Evolutionary conservation across 2,888 invertebrate genomes (phyloP), one percentile per base, ranked within the genome.

Genomic region (Macropis europaea): DNA sequence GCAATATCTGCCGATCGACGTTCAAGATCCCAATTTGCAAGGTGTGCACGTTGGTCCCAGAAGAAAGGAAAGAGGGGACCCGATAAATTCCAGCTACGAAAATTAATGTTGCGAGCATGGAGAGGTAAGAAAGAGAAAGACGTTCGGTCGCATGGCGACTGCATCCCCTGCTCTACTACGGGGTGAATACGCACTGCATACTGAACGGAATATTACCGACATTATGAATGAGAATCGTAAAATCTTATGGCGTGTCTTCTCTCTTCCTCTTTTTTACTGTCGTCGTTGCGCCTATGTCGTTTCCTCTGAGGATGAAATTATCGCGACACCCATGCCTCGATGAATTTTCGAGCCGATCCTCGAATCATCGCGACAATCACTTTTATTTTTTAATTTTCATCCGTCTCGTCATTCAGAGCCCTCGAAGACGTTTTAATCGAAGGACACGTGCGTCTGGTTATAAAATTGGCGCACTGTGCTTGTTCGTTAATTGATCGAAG

Each of bases 171-270:
- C 53, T 63, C 43, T 59, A 71, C 56, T 47, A 38, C 50, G 45
- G 56, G 45, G 48, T 67, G 74, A 69, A 77, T 79, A 79, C 81
- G 81, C 71, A 75, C 70, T 77, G 81, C 83, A 81, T 81, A 81
- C 82, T 72, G 80, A 80, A 74, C 79, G 73, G 75, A 82, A 79
- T 80, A 82, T 84, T 83, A 84, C 77, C 79, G 60, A 60, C 77
- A 77, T 84, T 83, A 84, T 82, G 78, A 84, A 84, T 82, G 84
- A 72, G 82, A 81, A 84, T 84, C 82, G 75, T 83, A 82, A 84
- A 83, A 81, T 81, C 82, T 81, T 77, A 67, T 64, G 70, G 78
- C 81, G 74, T 76, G 63, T 73, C 56, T 43, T 59, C 38, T 48
- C 63, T 45, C 38, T 40, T 57, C 45, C 48, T 24, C 50, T 56